Evolutionary conservation across 1,140 invertebrate genomes (phyloP).

Genomic region (Panagrolaimus sp.): DNA sequence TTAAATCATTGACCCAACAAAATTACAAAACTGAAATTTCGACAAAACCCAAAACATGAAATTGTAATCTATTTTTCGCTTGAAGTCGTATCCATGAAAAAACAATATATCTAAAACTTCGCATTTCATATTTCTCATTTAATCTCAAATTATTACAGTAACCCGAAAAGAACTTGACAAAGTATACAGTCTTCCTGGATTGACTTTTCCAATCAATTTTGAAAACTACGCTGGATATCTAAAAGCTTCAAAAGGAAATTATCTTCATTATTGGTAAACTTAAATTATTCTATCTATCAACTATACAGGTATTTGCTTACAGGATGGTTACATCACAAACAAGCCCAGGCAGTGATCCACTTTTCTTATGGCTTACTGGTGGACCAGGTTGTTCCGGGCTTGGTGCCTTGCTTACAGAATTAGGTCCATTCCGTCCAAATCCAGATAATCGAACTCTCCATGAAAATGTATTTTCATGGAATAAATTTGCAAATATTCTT

Average conservation of each 20-base stretch:
- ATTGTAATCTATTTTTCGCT: no score
- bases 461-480: conserved; percentile 62
- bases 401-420: conserved; percentile 62
- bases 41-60: no score
- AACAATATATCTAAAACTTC: no score
- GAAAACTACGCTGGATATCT: conserved; percentile 57
- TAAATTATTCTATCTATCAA: conserved; percentile 45
- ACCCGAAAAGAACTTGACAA: conserved; percentile 40
- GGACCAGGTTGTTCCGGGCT: conserved; percentile 62
- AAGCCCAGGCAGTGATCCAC: conserved; percentile 60
- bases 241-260: conserved; percentile 35
- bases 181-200: conserved; percentile 47
- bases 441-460: conserved; percentile 56
- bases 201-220: conserved; percentile 39
- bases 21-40: no score
- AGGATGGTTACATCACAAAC: conserved; percentile 58
- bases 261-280: conserved; percentile 58
- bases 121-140: no score
- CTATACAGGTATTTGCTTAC: conserved; percentile 21
- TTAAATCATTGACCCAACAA: no score
- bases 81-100: background rate
- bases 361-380: conserved; percentile 63
- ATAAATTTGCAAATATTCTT: conserved; percentile 55
- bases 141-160: conserved; percentile 13
- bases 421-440: conserved; percentile 61